A percentile compares a stretch with the other conserved stretches of the same genome.
These are phyloP conservation scores for Heliothis virescens DNA, from an alignment of 1,140 invertebrate species.

Conservation along the genomic window DNA sequence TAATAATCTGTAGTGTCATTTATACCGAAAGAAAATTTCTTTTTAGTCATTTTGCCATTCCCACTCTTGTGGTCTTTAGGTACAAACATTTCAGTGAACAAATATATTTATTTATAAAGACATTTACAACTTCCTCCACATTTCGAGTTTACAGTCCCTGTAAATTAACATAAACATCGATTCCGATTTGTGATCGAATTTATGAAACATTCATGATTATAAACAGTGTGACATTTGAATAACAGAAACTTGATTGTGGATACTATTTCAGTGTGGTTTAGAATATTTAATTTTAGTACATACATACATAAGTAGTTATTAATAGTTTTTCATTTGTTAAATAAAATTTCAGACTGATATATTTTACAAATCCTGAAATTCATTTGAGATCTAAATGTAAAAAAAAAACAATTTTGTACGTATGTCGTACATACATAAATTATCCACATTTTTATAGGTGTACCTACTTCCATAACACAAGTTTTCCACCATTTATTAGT, in stretches of 20 bases:
- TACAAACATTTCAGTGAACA: background rate
- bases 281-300: background rate
- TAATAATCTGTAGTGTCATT: no score
- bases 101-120: slow-evolving; percentile 50
- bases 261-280: background rate
- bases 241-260: slow-evolving; percentile 3
- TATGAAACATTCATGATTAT: slow-evolving; percentile 36
- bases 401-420: no score
- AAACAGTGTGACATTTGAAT: slow-evolving; percentile 5
- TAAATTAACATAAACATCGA: slow-evolving; percentile 36
- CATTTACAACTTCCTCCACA: slow-evolving; percentile 44
- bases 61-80: background rate
- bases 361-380: no score
- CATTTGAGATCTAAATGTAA: no score
- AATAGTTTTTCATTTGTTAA: no score
- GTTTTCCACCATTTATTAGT: background rate
- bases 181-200: slow-evolving; percentile 35
- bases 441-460: no score
- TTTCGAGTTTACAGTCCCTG: slow-evolving; percentile 6
- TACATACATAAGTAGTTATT: no score
- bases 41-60: background rate
- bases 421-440: background rate
- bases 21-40: no score
- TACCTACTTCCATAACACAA: background rate
- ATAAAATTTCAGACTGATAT: no score